Evolutionary conservation across 30 jellyfish, hydroid and myxozoan genomes (phyloP).

Genomic region (Kudoa iwatai): DNA sequence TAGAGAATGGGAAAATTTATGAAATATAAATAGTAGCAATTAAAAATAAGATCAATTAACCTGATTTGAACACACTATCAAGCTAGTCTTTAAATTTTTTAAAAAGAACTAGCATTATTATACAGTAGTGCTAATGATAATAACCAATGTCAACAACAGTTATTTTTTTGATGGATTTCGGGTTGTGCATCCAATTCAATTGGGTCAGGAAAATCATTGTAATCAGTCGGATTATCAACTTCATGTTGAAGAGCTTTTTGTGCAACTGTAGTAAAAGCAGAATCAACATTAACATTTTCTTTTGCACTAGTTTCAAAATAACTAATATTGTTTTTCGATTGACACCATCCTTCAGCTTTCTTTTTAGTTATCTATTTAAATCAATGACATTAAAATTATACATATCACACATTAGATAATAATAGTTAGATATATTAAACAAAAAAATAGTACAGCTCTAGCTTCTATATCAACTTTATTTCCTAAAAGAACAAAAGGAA

Average conservation of each 20-base stretch:
- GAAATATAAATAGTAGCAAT: too few relatives aligned
- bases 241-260: constrained; percentile 86
- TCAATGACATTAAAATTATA: too few relatives aligned
- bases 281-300: constrained; percentile 87
- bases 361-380: constrained; percentile 44
- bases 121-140: too few relatives aligned
- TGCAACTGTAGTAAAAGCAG: constrained; percentile 84
- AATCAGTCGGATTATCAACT: constrained; percentile 62
- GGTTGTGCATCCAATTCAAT: too few relatives aligned
- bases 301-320: constrained; percentile 83
- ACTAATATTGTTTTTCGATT: constrained; percentile 61
- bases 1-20: too few relatives aligned
- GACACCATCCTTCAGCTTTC: constrained; percentile 99
- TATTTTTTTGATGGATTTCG: too few relatives aligned
- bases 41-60: too few relatives aligned
- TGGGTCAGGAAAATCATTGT: constrained; percentile 92
- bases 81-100: too few relatives aligned
- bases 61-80: too few relatives aligned
- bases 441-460: constrained; percentile 33
- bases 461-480: constrained; percentile 84
- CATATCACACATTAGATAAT: not conserved
- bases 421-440: not conserved
- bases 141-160: too few relatives aligned
- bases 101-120: too few relatives aligned
- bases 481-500: constrained; percentile 92